Conservation (phyloP, 2,797 vertebrate genomes). For the Syndactyla subalaris region DNA sequence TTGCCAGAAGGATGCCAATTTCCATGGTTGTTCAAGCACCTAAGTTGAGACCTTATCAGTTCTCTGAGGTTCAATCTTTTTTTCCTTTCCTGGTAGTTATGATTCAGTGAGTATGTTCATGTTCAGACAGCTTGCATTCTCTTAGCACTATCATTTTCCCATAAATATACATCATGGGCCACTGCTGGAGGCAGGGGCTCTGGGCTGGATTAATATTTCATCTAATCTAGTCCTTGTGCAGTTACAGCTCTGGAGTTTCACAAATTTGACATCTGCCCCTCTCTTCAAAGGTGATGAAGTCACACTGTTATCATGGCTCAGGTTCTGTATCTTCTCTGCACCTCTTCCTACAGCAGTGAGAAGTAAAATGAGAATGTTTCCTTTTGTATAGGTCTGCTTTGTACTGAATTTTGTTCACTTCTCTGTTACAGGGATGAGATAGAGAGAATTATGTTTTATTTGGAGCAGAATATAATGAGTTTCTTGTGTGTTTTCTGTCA, state of each 20-base stretch:
- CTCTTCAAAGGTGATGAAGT: neutral
- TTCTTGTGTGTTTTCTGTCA: neutral
- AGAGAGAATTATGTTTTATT: neutral
- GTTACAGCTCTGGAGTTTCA: neutral
- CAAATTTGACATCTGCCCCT: neutral
- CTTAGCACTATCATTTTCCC: neutral
- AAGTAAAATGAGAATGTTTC: neutral
- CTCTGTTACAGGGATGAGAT: rapidly evolving
- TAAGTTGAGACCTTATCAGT: neutral
- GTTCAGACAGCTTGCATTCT: neutral
- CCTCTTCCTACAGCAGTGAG: neutral
- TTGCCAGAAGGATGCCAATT: neutral
- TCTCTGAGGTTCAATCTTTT: neutral
- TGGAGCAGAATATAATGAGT: neutral
- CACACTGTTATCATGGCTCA: neutral
- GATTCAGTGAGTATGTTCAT: neutral
- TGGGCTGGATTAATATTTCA: neutral
- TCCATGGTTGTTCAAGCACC: neutral
- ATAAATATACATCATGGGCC: neutral
- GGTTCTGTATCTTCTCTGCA: neutral
- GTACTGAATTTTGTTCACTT: neutral
- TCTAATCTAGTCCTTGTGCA: neutral
- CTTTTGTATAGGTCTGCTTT: neutral
- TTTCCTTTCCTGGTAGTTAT: neutral
- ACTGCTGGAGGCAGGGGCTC: neutral